These are phyloP conservation scores for Neodiprion lecontei DNA, from an alignment of 1,140 invertebrate genomes.

Conservation along the genomic window DNA sequence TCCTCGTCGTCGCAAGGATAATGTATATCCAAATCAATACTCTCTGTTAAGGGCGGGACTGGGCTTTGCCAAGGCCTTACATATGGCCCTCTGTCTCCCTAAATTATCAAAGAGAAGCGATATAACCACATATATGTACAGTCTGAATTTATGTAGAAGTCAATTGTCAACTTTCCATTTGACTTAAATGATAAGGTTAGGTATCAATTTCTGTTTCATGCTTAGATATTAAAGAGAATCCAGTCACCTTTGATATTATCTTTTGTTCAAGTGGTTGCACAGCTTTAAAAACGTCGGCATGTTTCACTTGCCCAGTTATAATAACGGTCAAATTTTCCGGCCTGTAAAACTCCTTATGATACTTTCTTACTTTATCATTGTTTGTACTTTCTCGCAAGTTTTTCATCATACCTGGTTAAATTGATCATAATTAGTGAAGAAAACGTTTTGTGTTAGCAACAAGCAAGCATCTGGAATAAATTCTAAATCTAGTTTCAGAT, in stretches of 20 bases:
- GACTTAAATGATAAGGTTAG: constrained; percentile 13
- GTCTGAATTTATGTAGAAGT: constrained; percentile 2
- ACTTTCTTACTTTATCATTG: constrained; percentile 82
- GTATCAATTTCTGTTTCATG: constrained; percentile 1
- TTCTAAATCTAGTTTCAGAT: no score
- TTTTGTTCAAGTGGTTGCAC: constrained; percentile 79
- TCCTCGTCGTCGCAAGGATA: constrained; percentile 89
- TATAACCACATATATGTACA: neutral
- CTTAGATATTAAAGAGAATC: constrained; percentile 13
- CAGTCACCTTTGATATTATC: constrained; percentile 74
- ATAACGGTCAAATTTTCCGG: constrained; percentile 90
- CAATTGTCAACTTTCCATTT: constrained; percentile 21
- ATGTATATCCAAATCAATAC: constrained; percentile 61
- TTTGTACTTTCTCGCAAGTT: constrained; percentile 83
- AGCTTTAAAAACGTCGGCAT: constrained; percentile 77
- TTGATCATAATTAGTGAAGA: neutral
- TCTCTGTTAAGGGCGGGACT: constrained; percentile 69
- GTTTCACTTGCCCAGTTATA: constrained; percentile 81
- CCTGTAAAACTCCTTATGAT: constrained; percentile 87
- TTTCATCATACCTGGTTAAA: constrained; percentile 63
- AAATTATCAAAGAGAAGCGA: constrained; percentile 30
- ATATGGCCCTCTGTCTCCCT: constrained; percentile 68
- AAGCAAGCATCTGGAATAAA: no score
- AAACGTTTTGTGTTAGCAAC: no score
- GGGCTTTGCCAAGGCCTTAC: constrained; percentile 77